Evolutionary conservation across 1,140 invertebrate genomes (phyloP).

Genomic region (Rhopalosiphum padi): DNA sequence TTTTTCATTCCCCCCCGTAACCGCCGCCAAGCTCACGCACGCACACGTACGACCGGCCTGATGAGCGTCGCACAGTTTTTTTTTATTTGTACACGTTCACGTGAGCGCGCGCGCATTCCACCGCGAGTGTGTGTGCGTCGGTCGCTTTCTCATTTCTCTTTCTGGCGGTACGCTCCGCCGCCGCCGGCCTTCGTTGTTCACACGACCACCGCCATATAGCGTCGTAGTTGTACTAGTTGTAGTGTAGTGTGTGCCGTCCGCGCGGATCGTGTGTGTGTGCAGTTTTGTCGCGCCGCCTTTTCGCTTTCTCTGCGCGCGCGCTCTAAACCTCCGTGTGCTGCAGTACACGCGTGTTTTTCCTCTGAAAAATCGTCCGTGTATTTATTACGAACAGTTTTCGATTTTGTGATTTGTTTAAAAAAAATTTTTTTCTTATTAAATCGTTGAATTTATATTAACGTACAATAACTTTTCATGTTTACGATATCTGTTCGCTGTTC

Average conservation of each 20-base stretch:
- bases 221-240: slow-evolving; percentile 33
- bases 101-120: slow-evolving; percentile 45
- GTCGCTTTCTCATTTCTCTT: slow-evolving; percentile 57
- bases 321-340: background rate
- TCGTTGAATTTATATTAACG: background rate
- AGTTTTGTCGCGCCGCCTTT: background rate
- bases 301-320: slow-evolving; percentile 13
- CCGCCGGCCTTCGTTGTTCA: slow-evolving; percentile 25
- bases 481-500: background rate
- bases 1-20: background rate
- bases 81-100: slow-evolving; percentile 5
- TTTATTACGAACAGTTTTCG: background rate
- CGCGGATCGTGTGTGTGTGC: background rate
- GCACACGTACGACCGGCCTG: background rate
- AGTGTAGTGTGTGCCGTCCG: slow-evolving; percentile 11
- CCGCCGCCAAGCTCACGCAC: background rate
- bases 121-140: slow-evolving; percentile 27
- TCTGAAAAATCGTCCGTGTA: background rate
- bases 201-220: slow-evolving; percentile 28
- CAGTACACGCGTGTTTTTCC: background rate
- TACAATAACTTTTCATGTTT: background rate
- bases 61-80: background rate
- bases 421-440: too few relatives aligned
- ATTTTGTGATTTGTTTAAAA: background rate
- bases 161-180: slow-evolving; percentile 54